These are phyloP conservation scores for Channa striata DNA, from an alignment of 2,797 vertebrate species.

Conservation along the genomic window DNA sequence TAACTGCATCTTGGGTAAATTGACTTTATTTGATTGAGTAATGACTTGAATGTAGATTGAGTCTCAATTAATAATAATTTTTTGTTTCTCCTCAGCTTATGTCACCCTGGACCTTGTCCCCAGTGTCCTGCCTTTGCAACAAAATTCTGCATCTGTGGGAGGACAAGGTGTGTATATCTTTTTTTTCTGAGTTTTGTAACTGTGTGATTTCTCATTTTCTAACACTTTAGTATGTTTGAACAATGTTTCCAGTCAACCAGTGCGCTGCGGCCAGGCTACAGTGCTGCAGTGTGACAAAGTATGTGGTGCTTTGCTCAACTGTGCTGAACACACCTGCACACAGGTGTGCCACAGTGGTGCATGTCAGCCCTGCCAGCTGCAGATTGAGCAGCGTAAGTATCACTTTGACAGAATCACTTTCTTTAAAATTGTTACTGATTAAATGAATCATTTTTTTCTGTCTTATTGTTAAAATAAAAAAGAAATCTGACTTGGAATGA, in stretches of 20 bases:
- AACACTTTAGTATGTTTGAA: not conserved
- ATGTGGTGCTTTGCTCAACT: slow-evolving; percentile 91
- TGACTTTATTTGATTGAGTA: too few species aligned
- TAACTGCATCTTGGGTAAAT: too few species aligned
- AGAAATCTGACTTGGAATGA: too few species aligned
- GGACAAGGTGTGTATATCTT: slow-evolving; percentile 82
- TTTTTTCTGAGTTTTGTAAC: not conserved
- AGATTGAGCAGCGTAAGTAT: slow-evolving; percentile 89
- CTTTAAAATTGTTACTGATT: not conserved
- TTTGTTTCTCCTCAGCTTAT: slow-evolving; percentile 85
- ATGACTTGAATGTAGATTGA: too few species aligned
- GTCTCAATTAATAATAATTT: too few species aligned
- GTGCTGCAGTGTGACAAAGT: slow-evolving; percentile 89
- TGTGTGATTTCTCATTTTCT: not conserved
- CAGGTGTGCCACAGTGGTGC: slow-evolving; percentile 92
- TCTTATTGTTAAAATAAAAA: not conserved
- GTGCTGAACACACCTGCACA: slow-evolving; percentile 90
- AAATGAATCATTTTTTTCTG: not conserved
- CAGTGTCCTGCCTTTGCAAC: slow-evolving; percentile 95
- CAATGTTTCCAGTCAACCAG: slow-evolving; percentile 87
- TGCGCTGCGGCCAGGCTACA: slow-evolving; percentile 92
- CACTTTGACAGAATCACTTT: not conserved
- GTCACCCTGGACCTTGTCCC: slow-evolving; percentile 98
- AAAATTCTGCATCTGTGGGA: slow-evolving; percentile 94
- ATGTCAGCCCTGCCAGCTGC: slow-evolving; percentile 91